Evolutionary conservation across 2,113 vertebrate genomes (phyloP).

Genomic region (Thalassarche chlororhynchos): DNA sequence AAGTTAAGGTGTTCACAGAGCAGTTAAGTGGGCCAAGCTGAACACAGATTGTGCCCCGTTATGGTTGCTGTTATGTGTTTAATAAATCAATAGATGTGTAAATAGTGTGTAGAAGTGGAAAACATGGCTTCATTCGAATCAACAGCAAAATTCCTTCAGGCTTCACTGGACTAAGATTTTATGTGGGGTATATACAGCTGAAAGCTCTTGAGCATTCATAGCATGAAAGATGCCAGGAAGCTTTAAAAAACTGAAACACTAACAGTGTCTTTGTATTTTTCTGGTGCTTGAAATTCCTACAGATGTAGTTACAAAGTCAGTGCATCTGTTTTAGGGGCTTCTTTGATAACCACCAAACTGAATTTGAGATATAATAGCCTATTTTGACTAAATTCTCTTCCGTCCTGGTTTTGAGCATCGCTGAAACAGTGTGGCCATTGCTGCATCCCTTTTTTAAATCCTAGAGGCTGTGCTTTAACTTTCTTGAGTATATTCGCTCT

Average conservation of each 20-base stretch:
- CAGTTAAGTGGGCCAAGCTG: neutral
- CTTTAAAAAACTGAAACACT: neutral
- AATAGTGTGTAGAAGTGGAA: neutral
- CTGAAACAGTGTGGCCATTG: neutral
- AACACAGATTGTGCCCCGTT: neutral
- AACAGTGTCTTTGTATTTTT: neutral
- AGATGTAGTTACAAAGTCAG: neutral
- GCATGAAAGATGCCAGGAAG: neutral
- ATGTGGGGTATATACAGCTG: neutral
- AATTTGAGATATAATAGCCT: neutral
- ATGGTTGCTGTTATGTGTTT: neutral
- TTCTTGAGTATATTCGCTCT: neutral
- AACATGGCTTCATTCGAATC: neutral
- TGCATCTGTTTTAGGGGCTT: neutral
- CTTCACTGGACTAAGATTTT: slow-evolving; percentile 12
- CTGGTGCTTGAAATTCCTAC: neutral
- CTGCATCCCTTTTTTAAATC: neutral
- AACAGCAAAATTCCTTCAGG: neutral
- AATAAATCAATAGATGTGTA: neutral
- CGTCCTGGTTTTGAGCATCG: neutral
- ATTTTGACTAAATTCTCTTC: neutral
- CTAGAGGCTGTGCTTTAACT: neutral
- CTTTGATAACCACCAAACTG: neutral
- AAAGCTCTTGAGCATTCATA: neutral
- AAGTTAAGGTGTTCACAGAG: neutral